Percentiles rank a stretch among this genome's conserved stretches.
Evolutionary conservation across 2,888 invertebrate species (phyloP).

Genomic region (Salticus scenicus): DNA sequence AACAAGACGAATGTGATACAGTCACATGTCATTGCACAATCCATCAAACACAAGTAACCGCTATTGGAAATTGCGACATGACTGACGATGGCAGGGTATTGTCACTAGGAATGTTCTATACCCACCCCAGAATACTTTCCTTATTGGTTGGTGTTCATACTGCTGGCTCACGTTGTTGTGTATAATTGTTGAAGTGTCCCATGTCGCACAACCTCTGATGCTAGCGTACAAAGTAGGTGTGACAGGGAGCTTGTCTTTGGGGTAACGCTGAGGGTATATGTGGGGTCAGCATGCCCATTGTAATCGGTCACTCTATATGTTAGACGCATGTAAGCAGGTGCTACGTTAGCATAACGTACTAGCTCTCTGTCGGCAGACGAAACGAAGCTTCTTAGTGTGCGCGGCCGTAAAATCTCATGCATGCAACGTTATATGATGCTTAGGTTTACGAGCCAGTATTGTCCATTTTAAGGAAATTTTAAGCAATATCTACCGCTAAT

Average conservation of each 20-base stretch:
- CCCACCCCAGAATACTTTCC: not conserved
- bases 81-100: not conserved
- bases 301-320: conserved; percentile 5
- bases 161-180: not conserved
- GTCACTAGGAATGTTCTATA: conserved; percentile 1
- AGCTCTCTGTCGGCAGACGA: not conserved
- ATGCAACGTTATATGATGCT: not conserved
- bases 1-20: conserved; percentile 7
- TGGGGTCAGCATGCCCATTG: conserved; percentile 15
- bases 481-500: no score
- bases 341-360: not conserved
- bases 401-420: not conserved
- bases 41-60: not conserved
- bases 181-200: not conserved
- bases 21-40: not conserved
- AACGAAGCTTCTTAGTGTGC: not conserved
- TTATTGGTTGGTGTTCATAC: conserved; percentile 2
- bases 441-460: not conserved
- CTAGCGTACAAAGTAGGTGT: conserved; percentile 11
- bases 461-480: no score
- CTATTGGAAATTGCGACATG: not conserved
- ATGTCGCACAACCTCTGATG: conserved; percentile 14
- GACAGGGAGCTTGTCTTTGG: not conserved
- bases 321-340: conserved; percentile 14
- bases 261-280: conserved; percentile 15